Evolutionary conservation across 2,888 invertebrate species (phyloP).

Genomic region (Cephus pulcher): DNA sequence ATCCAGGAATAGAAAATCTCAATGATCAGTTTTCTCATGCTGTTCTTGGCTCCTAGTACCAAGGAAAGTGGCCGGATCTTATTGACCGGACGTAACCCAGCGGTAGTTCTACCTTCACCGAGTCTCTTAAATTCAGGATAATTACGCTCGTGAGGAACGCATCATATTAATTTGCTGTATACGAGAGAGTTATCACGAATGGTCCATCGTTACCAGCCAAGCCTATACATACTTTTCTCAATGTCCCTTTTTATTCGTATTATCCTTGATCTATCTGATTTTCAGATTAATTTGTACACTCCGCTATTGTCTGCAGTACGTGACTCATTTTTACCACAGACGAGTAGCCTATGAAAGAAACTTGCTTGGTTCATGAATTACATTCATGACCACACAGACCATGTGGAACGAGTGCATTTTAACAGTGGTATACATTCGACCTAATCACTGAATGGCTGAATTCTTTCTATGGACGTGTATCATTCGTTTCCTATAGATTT

Average conservation of each 20-base stretch:
- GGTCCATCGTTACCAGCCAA: neutral
- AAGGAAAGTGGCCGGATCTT: neutral
- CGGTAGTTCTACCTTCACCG: neutral
- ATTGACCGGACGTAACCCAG: neutral
- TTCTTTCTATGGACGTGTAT: neutral
- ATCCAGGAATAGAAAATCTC: constrained; percentile 60
- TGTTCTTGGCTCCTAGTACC: neutral
- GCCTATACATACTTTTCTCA: neutral
- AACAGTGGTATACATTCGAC: constrained; percentile 13
- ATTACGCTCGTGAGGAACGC: neutral
- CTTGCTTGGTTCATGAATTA: neutral
- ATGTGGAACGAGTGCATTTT: neutral
- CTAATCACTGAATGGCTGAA: neutral
- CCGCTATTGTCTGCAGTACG: neutral
- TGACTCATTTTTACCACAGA: neutral
- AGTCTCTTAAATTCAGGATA: neutral
- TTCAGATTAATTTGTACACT: neutral
- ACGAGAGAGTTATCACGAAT: neutral
- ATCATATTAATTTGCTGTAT: neutral
- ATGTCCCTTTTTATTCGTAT: neutral
- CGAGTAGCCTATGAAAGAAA: neutral
- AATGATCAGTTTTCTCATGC: constrained; percentile 1
- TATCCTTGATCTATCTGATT: neutral
- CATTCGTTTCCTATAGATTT: too few relatives aligned
- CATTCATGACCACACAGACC: neutral